A percentile compares a stretch with the other conserved stretches of the same genome.
Evolutionary conservation across 2,888 invertebrate genomes (phyloP).

Genomic region (Anarsia innoxiella): DNA sequence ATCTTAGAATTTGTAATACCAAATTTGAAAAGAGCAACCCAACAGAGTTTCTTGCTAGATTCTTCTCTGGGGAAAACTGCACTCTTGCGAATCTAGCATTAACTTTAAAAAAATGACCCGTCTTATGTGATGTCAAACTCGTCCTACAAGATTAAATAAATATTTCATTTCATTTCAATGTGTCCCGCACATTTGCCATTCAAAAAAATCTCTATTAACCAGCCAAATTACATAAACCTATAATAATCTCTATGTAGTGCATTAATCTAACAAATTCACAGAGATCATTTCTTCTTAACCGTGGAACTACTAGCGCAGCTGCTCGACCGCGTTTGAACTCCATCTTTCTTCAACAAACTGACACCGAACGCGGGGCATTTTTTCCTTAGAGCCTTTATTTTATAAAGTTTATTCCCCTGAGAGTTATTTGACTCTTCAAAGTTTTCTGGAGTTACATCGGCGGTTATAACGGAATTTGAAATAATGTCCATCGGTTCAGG

Average conservation of each 20-base stretch:
- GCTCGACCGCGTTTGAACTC: conserved; percentile 64
- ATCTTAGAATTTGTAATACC: too few species aligned
- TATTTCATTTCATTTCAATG: too few species aligned
- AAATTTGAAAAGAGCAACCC: too few species aligned
- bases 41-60: too few species aligned
- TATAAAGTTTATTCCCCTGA: conserved; percentile 67
- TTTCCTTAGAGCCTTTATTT: conserved; percentile 65
- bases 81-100: too few species aligned
- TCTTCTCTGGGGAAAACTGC: too few species aligned
- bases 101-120: too few species aligned
- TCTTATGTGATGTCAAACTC: too few species aligned
- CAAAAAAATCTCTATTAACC: conserved; percentile 4
- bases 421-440: conserved; percentile 64
- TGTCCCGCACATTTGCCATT: too few species aligned
- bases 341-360: conserved; percentile 59
- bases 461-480: conserved; percentile 54
- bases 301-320: conserved; percentile 56
- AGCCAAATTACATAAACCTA: conserved; percentile 24
- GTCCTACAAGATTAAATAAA: too few species aligned
- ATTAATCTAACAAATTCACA: conserved; percentile 25
- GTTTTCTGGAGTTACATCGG: conserved; percentile 63
- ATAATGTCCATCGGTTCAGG: conserved; percentile 68
- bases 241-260: conserved; percentile 30
- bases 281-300: conserved; percentile 71
- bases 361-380: conserved; percentile 62